Evolutionary conservation across 1,140 invertebrate species (phyloP).

Genomic region (Temnothorax nylanderi): DNA sequence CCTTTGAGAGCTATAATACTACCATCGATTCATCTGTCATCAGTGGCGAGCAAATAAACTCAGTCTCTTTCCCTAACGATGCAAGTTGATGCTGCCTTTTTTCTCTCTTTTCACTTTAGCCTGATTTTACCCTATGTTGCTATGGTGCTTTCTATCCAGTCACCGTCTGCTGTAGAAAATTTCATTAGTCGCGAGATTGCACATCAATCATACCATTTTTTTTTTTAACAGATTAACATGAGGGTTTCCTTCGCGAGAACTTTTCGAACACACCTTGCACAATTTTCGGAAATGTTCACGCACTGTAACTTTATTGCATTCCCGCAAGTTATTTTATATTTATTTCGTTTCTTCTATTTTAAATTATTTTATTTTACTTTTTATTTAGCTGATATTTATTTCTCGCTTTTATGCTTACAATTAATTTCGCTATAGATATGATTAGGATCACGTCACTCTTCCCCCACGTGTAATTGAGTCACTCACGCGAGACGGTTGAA

Average conservation of each 20-base stretch:
- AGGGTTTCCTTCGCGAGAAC: neutral
- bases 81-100: conserved; percentile 10
- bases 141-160: neutral
- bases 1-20: neutral
- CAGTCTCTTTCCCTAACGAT: conserved; percentile 27
- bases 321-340: neutral
- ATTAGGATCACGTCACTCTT: neutral
- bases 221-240: neutral
- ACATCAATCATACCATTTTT: neutral
- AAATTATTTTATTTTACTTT: neutral
- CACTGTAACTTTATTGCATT: neutral
- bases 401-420: neutral
- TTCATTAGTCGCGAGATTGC: neutral
- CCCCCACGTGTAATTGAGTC: conserved; percentile 1
- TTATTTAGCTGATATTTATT: neutral
- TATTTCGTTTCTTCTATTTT: neutral
- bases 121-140: neutral
- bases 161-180: neutral
- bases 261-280: neutral
- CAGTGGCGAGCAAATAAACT: neutral
- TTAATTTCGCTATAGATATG: neutral
- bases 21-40: neutral
- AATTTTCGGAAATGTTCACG: neutral
- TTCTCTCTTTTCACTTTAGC: neutral
- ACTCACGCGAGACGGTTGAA: neutral